Evolutionary conservation across 2,888 invertebrate species (phyloP), one percentile per base, ranked within the genome.

Genomic region (Acrobasis repandana): DNA sequence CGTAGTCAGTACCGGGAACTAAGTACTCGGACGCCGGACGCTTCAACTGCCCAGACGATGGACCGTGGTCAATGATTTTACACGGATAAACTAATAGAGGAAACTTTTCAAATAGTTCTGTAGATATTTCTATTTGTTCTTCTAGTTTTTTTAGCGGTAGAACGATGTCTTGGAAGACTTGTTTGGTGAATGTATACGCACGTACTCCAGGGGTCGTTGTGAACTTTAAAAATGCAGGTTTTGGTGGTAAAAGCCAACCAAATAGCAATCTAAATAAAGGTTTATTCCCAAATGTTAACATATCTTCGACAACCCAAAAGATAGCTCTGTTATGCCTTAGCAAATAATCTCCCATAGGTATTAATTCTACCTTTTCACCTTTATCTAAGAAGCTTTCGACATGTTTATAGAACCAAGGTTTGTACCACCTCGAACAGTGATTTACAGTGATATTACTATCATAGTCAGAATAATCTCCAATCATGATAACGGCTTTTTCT

Each of bases 391-490:
- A 94, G 0, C 83, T 82, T 71, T 95, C 94, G 0, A 93, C 94
- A 67, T 95, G 94, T 68, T 95, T 95, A 70, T 95, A 95, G 76
- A 95, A 95, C 95, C 95, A 95, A 0, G 95, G 95, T 70, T 95
- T 95, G 78, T 94, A 94, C 95, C 95, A 95, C 28, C 81, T 86
- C 0, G 94, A 93, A 57, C 94, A 90, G 63, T 91, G 78, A 66
- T 95, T 95, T 0, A 94, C 82, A 0, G 86, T 71, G n/a, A 93
- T 69, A 0, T 77, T 83, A 0, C 86, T 78, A 59, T 94, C 93
- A 52, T 93, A 92, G 70, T 95, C 94, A 0, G 94, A 90, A 72
- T 94, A 95, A 63, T 94, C 93, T 0, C 95, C 95, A 0, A 92
- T 86, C 95, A 95, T 95, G 10, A 95, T 83, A 0, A 95, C 95